A percentile compares a stretch with the other conserved stretches of the same genome.
Conservation (phyloP, 2,888 invertebrate species). For the Pachliopta kotzebuea region DNA sequence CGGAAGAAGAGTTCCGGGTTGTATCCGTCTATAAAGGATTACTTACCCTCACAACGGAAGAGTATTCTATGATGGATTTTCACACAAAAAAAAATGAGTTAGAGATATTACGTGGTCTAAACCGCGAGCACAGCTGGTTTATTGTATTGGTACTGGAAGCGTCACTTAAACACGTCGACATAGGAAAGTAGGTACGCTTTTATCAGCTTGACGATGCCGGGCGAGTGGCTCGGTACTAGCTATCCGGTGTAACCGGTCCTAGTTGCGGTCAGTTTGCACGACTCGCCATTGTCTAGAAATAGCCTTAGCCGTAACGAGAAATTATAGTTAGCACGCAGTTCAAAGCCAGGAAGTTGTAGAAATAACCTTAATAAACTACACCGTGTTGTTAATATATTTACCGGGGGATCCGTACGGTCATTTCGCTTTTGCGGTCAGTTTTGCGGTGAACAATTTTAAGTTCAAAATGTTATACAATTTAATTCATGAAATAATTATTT, state of each 20-base stretch:
- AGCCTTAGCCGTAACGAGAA: conserved; percentile 40
- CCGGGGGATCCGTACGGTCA: background rate
- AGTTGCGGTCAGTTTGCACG: conserved; percentile 60
- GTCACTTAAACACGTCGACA: conserved; percentile 31
- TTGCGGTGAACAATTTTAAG: background rate
- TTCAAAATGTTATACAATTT: background rate
- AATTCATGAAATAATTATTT: background rate
- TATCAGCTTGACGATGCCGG: conserved; percentile 35
- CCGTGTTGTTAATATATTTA: conserved; percentile 16
- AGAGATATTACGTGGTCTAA: too few relatives aligned
- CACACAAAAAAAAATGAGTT: background rate
- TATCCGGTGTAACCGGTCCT: conserved; percentile 54
- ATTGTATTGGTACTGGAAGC: conserved; percentile 19
- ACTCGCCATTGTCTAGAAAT: conserved; percentile 62
- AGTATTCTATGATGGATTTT: too few relatives aligned
- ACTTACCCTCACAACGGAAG: too few relatives aligned
- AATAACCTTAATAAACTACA: conserved; percentile 20
- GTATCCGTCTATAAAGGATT: too few relatives aligned
- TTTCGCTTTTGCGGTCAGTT: background rate
- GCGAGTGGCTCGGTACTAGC: conserved; percentile 18
- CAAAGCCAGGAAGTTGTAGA: conserved; percentile 26
- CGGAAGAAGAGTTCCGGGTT: too few relatives aligned
- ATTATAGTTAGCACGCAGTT: conserved; percentile 32
- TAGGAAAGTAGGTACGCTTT: conserved; percentile 42
- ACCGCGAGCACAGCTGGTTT: conserved; percentile 1